These are phyloP conservation scores for Myotis planiceps DNA, from an alignment of 2,797 vertebrate genomes.

Conservation along the genomic window DNA sequence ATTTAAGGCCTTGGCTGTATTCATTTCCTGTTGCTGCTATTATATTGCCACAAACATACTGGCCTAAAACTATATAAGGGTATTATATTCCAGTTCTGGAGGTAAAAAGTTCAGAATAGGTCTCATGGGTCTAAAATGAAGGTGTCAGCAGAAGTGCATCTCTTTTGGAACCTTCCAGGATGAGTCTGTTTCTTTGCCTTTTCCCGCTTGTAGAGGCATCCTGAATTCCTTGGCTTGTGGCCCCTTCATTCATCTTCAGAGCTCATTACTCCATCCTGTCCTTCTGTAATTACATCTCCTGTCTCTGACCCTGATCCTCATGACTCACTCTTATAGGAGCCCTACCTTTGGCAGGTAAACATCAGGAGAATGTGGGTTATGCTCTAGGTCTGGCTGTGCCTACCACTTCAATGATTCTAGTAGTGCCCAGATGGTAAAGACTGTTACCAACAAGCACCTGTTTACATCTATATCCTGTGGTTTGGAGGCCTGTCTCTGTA, in stretches of 20 bases:
- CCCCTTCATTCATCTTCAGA: neutral
- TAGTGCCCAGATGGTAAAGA: neutral
- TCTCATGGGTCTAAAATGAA: neutral
- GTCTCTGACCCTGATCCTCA: neutral
- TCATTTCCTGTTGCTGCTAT: neutral
- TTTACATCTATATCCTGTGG: neutral
- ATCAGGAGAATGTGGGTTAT: neutral
- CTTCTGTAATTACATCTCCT: neutral
- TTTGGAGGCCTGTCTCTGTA: slow-evolving; percentile 21
- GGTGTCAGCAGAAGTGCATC: neutral
- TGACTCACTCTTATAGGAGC: neutral
- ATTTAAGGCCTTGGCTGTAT: neutral
- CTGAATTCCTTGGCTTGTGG: neutral
- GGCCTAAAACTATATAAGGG: neutral
- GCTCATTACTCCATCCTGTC: neutral
- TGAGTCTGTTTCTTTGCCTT: neutral
- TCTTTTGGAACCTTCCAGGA: neutral
- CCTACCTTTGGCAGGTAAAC: neutral
- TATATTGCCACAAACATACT: neutral
- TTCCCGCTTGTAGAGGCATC: neutral
- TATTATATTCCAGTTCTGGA: neutral
- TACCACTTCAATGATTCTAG: neutral
- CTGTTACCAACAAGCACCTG: neutral
- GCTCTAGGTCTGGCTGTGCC: neutral
- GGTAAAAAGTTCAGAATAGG: neutral